Evolutionary conservation across 2,797 vertebrate genomes (phyloP).

Genomic region (Fundulus diaphanus): DNA sequence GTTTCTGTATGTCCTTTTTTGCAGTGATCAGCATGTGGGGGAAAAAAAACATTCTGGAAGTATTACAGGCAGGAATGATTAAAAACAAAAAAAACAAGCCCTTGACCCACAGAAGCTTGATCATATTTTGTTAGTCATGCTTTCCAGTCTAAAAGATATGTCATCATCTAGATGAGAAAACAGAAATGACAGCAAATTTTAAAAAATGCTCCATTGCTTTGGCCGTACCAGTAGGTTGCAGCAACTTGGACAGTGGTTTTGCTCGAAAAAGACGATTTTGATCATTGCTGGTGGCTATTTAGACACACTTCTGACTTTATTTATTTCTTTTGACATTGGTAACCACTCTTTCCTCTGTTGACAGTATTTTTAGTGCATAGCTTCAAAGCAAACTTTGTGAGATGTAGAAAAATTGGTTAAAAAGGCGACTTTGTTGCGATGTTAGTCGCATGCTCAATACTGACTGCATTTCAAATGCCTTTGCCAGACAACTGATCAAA

Average conservation of each 20-base stretch:
- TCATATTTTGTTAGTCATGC: background rate
- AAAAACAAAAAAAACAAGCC: background rate
- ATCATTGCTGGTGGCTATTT: background rate
- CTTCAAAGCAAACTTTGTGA: background rate
- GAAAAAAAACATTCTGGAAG: background rate
- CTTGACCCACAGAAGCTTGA: background rate
- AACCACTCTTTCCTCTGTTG: background rate
- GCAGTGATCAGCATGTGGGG: background rate
- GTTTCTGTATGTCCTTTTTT: background rate
- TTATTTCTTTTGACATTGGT: background rate
- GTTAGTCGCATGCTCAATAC: too few relatives aligned
- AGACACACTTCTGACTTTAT: background rate
- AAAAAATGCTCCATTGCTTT: too few relatives aligned
- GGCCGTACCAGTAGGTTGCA: too few relatives aligned
- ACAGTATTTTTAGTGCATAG: background rate
- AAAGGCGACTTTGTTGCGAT: background rate
- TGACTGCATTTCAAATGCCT: too few relatives aligned
- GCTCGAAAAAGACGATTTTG: too few relatives aligned
- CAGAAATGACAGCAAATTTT: too few relatives aligned
- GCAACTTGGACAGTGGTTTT: too few relatives aligned
- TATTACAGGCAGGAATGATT: background rate
- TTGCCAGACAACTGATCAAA: too few relatives aligned
- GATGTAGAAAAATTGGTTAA: background rate
- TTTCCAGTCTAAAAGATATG: too few relatives aligned
- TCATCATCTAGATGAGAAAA: too few relatives aligned